phyloP scores from a whole-genome alignment of 2,797 vertebrate species.

The Labroides dimidiatus region DNA sequence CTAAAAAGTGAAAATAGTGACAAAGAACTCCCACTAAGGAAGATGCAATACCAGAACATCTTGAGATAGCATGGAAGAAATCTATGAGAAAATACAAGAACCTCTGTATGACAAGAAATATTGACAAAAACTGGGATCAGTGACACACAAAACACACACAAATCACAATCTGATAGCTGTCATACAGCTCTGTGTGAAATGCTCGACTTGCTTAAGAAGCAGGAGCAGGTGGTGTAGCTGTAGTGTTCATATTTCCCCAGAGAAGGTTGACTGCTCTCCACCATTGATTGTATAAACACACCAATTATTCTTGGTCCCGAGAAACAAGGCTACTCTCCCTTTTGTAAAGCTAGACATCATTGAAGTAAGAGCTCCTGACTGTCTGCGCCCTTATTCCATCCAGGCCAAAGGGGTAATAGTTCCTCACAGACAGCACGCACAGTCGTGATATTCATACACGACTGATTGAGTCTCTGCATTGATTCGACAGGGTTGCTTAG shows the following conservation, averaged over 20 bases:
- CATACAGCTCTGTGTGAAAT: constrained; percentile 27
- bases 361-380: constrained; percentile 44
- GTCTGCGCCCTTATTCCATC: constrained; percentile 32
- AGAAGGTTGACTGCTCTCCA: constrained; percentile 58
- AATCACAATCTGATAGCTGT: constrained; percentile 19
- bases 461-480: constrained; percentile 36
- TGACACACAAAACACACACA: constrained; percentile 28
- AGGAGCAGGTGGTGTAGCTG: constrained; percentile 62
- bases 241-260: constrained; percentile 73
- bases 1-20: background rate
- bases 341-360: constrained; percentile 45
- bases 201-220: constrained; percentile 32
- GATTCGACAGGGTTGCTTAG: constrained; percentile 32
- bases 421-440: constrained; percentile 27
- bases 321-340: constrained; percentile 57
- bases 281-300: constrained; percentile 75
- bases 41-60: constrained; percentile 5
- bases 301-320: constrained; percentile 71
- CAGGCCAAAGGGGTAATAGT: constrained; percentile 17
- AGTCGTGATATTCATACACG: constrained; percentile 51
- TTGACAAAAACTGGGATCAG: constrained; percentile 1
- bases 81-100: background rate
- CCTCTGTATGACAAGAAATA: background rate
- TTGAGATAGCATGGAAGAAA: background rate
- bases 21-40: no score